A percentile compares a stretch with the other conserved stretches of the same genome.
Evolutionary conservation across 2,888 invertebrate species (phyloP).

Genomic region (Ennomos fuscantarius): DNA sequence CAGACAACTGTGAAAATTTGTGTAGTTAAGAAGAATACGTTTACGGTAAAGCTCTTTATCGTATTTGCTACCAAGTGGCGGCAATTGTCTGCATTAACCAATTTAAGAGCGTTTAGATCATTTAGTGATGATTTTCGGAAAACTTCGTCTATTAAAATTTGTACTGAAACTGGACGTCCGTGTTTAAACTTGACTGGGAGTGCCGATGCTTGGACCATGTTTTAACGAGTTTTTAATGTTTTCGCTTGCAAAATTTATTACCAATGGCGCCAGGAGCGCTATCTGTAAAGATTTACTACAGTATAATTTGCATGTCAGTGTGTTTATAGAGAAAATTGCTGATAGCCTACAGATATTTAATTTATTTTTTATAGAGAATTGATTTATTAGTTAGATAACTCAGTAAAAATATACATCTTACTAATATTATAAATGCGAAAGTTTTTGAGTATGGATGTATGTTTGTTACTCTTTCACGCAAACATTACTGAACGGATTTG

Average conservation of each 20-base stretch:
- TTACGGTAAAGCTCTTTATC: constrained; percentile 1
- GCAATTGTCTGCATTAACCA: constrained; percentile 26
- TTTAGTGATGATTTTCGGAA: constrained; percentile 27
- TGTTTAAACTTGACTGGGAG: constrained; percentile 42
- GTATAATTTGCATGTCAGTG: constrained; percentile 54
- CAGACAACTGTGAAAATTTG: not conserved
- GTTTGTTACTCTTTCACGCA: too few relatives aligned
- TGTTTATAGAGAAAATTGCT: constrained; percentile 30
- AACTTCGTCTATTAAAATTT: constrained; percentile 1
- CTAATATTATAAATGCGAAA: too few relatives aligned
- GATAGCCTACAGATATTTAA: constrained; percentile 4
- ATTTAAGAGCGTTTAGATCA: constrained; percentile 21
- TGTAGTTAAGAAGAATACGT: not conserved
- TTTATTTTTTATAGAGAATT: too few relatives aligned
- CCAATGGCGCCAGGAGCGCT: constrained; percentile 62
- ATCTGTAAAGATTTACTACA: constrained; percentile 53
- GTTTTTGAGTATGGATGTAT: too few relatives aligned
- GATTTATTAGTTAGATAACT: too few relatives aligned
- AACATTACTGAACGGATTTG: too few relatives aligned
- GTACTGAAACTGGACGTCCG: constrained; percentile 35
- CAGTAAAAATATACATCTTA: too few relatives aligned
- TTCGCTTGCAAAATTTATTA: constrained; percentile 68
- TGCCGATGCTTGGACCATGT: constrained; percentile 58
- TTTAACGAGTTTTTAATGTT: constrained; percentile 79
- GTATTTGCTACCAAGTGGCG: constrained; percentile 11